phyloP scores from a whole-genome alignment of 2,113 vertebrate genomes.

The Chloropsis hardwickii region DNA sequence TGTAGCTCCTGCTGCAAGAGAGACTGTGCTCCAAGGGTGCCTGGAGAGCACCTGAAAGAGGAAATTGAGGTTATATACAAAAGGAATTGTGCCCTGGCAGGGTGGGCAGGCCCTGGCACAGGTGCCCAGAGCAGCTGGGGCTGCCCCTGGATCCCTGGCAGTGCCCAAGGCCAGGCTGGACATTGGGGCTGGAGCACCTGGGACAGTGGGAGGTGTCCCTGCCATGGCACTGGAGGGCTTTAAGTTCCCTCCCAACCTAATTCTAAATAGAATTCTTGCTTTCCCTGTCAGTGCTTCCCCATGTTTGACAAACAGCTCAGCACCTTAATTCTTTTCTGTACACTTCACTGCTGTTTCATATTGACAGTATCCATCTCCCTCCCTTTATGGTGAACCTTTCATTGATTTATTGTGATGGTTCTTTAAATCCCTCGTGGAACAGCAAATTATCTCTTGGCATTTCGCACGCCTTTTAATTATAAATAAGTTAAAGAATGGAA shows the following conservation, averaged over 20 bases:
- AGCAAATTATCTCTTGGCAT: neutral
- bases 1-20: neutral
- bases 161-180: neutral
- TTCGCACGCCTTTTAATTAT: neutral
- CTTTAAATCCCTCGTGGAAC: neutral
- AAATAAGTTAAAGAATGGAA: neutral
- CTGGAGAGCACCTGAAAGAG: neutral
- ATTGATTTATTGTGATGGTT: neutral
- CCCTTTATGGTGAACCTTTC: neutral
- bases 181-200: neutral
- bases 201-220: neutral
- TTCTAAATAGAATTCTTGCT: neutral
- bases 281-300: neutral
- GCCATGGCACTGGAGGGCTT: neutral
- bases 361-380: neutral
- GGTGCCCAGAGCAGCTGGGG: neutral
- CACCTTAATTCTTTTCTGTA: neutral
- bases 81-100: neutral
- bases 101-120: neutral
- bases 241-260: neutral
- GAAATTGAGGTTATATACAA: accelerated
- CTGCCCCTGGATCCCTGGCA: neutral
- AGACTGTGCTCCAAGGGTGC: too few relatives aligned
- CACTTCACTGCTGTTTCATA: neutral
- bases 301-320: neutral